Percentiles rank a stretch among this genome's conserved stretches.
These are phyloP conservation scores for Eurytoma californica DNA, from an alignment of 2,888 invertebrate genomes.

Conservation along the genomic window DNA sequence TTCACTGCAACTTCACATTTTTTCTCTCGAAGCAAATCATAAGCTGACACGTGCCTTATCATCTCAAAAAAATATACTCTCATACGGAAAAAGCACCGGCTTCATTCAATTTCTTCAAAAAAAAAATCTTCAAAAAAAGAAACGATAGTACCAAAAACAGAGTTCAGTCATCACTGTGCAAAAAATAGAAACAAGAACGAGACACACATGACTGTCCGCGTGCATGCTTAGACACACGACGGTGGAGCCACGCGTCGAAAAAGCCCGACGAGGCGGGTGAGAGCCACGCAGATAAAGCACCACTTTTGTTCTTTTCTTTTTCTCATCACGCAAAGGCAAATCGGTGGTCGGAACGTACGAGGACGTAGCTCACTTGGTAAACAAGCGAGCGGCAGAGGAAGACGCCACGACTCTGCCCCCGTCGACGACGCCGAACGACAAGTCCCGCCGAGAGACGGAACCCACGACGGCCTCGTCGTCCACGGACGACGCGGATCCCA, in stretches of 20 bases:
- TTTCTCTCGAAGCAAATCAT: too few relatives aligned
- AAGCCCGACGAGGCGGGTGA: slow-evolving; percentile 29
- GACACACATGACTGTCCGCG: neutral
- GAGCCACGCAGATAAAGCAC: neutral
- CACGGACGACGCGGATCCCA: slow-evolving; percentile 1
- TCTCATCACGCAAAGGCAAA: slow-evolving; percentile 53
- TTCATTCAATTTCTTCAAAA: too few relatives aligned
- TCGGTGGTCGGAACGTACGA: slow-evolving; percentile 52
- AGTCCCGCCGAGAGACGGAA: neutral
- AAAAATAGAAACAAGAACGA: too few relatives aligned
- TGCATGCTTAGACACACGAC: slow-evolving; percentile 8
- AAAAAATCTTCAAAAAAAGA: too few relatives aligned
- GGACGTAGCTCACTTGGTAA: slow-evolving; percentile 7
- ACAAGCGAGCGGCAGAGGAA: slow-evolving; percentile 12
- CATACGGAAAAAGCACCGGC: too few relatives aligned
- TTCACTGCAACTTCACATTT: too few relatives aligned
- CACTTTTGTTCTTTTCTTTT: slow-evolving; percentile 31
- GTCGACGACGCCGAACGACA: neutral
- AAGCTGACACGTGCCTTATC: too few relatives aligned
- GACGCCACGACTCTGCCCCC: neutral
- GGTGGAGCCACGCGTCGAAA: neutral
- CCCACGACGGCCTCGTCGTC: slow-evolving; percentile 1
- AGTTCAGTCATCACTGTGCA: too few relatives aligned
- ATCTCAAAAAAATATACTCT: too few relatives aligned
- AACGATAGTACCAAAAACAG: too few relatives aligned